A percentile compares a stretch with the other conserved stretches of the same genome.
Conservation (phyloP, 2,797 vertebrate genomes). For the Cuculus canorus region DNA sequence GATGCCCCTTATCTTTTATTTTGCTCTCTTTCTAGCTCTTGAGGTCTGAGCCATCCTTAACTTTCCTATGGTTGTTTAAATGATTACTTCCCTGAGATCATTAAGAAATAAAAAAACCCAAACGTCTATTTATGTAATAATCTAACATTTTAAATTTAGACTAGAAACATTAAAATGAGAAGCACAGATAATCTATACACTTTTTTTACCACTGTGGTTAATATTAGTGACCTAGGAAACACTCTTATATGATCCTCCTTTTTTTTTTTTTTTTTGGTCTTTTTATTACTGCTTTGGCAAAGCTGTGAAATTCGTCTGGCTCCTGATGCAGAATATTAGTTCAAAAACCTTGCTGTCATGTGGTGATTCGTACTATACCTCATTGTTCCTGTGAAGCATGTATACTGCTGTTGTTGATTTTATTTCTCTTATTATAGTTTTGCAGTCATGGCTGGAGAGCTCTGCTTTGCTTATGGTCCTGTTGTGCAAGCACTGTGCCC, state of each 20-base stretch:
- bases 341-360: not conserved
- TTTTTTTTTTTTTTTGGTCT: not conserved
- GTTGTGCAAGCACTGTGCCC: not conserved
- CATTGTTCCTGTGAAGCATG: not conserved
- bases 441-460: not conserved
- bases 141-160: not conserved
- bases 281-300: not conserved
- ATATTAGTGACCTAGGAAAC: not conserved
- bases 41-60: not conserved
- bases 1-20: not conserved
- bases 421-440: not conserved
- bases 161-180: not conserved
- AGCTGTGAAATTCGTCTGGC: not conserved
- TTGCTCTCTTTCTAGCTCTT: not conserved
- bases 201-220: not conserved
- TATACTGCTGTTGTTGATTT: not conserved
- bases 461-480: not conserved
- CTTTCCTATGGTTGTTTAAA: not conserved
- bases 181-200: not conserved
- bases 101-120: not conserved
- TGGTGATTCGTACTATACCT: not conserved
- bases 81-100: not conserved
- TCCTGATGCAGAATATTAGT: not conserved
- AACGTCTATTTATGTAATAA: not conserved
- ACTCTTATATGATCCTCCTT: not conserved